Conservation (phyloP, 2,113 vertebrate species). For the Corythoichthys intestinalis region DNA sequence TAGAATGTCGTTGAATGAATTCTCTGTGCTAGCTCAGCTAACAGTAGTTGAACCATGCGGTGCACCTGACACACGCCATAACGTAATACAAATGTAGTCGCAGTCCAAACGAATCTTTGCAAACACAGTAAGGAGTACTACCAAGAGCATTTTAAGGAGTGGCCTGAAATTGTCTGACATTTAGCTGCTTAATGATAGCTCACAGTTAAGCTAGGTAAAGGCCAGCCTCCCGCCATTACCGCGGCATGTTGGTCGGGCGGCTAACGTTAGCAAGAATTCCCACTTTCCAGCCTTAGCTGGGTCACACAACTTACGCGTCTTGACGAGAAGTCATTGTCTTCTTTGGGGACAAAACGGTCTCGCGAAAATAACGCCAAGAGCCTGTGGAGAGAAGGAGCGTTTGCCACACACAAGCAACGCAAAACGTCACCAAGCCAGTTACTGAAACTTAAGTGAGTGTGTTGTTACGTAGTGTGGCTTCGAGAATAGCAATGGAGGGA, state of each 20-base stretch:
- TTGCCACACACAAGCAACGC: slow-evolving; percentile 24
- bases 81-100: neutral
- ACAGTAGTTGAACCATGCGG: slow-evolving; percentile 52
- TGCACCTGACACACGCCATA: slow-evolving; percentile 15
- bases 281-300: slow-evolving; percentile 5
- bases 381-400: slow-evolving; percentile 9
- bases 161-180: neutral
- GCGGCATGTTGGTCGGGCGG: slow-evolving; percentile 49
- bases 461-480: slow-evolving; percentile 35
- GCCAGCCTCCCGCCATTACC: slow-evolving; percentile 61
- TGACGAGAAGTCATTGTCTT: slow-evolving; percentile 9
- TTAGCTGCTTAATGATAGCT: neutral
- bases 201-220: slow-evolving; percentile 17
- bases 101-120: accelerated
- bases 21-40: slow-evolving; percentile 37
- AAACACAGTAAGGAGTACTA: too few relatives aligned
- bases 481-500: slow-evolving; percentile 38
- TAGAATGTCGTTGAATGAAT: slow-evolving; percentile 4
- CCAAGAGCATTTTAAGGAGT: neutral
- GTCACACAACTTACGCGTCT: slow-evolving; percentile 60
- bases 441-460: slow-evolving; percentile 24
- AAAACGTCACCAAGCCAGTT: slow-evolving; percentile 21
- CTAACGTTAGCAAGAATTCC: slow-evolving; percentile 27
- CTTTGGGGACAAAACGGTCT: slow-evolving; percentile 7
- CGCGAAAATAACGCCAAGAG: neutral